These are phyloP conservation scores for Ornithorhynchus anatinus DNA, from an alignment of 2,113 vertebrate species.

Conservation along the genomic window DNA sequence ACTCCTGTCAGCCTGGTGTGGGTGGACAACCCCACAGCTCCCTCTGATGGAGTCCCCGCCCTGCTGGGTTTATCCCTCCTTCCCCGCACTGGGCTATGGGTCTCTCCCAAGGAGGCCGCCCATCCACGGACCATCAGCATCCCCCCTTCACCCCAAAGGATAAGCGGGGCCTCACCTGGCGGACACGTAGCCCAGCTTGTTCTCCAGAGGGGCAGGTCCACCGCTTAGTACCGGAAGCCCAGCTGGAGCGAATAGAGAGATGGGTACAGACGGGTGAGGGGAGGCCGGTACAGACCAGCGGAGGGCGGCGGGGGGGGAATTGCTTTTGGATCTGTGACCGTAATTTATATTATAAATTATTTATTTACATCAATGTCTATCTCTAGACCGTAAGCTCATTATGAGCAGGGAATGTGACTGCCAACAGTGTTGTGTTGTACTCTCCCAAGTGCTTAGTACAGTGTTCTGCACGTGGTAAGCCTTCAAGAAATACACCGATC, in stretches of 20 bases:
- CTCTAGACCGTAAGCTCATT: too few relatives aligned
- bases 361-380: too few relatives aligned
- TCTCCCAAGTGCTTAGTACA: too few relatives aligned
- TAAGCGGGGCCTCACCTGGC: conserved; percentile 58
- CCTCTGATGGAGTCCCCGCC: neutral
- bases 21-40: too few relatives aligned
- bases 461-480: too few relatives aligned
- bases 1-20: too few relatives aligned
- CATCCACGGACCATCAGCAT: neutral
- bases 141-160: neutral
- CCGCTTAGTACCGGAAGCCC: conserved; percentile 20
- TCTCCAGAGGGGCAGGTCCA: conserved; percentile 33
- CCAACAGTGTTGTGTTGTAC: too few relatives aligned
- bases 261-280: neutral
- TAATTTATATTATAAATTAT: too few relatives aligned
- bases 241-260: conserved; percentile 39
- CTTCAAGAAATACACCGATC: too few relatives aligned
- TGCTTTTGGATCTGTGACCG: too few relatives aligned
- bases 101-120: neutral
- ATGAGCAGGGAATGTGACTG: too few relatives aligned
- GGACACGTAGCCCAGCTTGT: conserved; percentile 65
- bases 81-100: neutral
- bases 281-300: neutral
- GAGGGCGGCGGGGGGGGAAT: too few relatives aligned
- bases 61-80: neutral